Evolutionary conservation across 2,113 vertebrate genomes (phyloP), one percentile per base, ranked within the genome.

Genomic region (Ceuthmochares aereus): DNA sequence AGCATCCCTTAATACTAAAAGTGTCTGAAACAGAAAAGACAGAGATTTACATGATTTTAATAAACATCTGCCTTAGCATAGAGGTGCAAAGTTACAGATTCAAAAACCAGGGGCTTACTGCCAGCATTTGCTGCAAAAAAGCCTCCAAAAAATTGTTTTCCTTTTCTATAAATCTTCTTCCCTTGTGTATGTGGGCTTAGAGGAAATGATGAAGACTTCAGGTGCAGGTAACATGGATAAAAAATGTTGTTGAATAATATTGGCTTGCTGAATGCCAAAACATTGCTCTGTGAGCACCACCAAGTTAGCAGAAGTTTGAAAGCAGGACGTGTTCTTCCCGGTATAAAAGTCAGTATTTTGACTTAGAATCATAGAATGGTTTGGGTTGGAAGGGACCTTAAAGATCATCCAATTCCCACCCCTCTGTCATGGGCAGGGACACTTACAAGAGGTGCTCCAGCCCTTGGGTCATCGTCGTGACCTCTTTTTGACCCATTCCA

Each of bases 21-120:
- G 77, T 97, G 72, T 95, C 92, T 97, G 66, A 97, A 96, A 12
- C 62, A 62, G 95, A 95, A 91, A 92, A 96, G 90, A 97, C 52
- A 83, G 96, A 95, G 82, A 97, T 97, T 97, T 97, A 90, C 97
- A 97, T 97, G 92, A 98, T 97, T 97, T 97, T 97, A 93, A 85
- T 94, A 97, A 98, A 97, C 90, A 97, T 97, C 97, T 98, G 94
- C 87, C 90, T 10, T 93, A 89, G 56, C 87, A 89, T 1, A 72
- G 47, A 93, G 64, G 42, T 80, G 95, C 92, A 89, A 97, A 92
- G 87, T 90, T 92, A 80, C 36, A 89, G 75, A 95, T 93, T 94
- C 45, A 72, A 77, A 67, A 82, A 93, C 69, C 26, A 26, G 47
- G 89, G 94, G 80, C 82, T 95, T 62, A 87, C 62, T 96, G 84